phyloP scores from a whole-genome alignment of 2,888 invertebrate genomes.

The Dasysyrphus albostriatus region DNA sequence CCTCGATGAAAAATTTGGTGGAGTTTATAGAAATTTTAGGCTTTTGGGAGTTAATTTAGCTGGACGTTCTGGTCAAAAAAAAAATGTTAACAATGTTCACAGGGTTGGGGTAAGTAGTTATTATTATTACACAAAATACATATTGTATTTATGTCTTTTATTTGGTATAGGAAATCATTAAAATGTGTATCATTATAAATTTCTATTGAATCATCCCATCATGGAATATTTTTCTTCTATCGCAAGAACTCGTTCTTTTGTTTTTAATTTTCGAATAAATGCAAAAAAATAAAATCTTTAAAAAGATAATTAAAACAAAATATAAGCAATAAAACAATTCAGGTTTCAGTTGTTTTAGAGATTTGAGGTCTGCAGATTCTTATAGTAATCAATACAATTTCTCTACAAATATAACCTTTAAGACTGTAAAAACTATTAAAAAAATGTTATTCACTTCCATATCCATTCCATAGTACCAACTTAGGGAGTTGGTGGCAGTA shows the following conservation, averaged over 20 bases:
- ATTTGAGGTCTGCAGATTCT: too few species aligned
- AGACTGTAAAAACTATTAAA: too few species aligned
- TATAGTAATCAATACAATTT: too few species aligned
- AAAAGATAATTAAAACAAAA: too few species aligned
- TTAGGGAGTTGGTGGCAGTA: too few species aligned
- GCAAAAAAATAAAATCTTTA: too few species aligned
- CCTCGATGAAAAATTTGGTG: constrained; percentile 23
- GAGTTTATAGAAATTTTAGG: constrained; percentile 23
- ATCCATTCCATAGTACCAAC: too few species aligned
- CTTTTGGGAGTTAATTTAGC: constrained; percentile 7
- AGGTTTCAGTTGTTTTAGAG: too few species aligned
- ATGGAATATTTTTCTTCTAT: background rate
- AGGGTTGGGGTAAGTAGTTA: constrained; percentile 29
- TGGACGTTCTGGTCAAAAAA: constrained; percentile 17
- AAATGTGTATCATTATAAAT: background rate
- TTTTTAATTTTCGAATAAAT: background rate
- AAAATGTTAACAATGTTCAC: background rate
- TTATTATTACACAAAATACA: background rate
- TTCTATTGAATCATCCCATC: background rate
- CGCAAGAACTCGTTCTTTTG: background rate
- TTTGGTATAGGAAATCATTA: background rate
- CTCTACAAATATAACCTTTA: too few species aligned
- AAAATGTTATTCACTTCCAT: too few species aligned
- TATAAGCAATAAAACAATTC: too few species aligned
- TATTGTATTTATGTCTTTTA: constrained; percentile 10